These are phyloP conservation scores for Corythornis madagascariensis DNA, from an alignment of 2,113 vertebrate species.

Conservation along the genomic window DNA sequence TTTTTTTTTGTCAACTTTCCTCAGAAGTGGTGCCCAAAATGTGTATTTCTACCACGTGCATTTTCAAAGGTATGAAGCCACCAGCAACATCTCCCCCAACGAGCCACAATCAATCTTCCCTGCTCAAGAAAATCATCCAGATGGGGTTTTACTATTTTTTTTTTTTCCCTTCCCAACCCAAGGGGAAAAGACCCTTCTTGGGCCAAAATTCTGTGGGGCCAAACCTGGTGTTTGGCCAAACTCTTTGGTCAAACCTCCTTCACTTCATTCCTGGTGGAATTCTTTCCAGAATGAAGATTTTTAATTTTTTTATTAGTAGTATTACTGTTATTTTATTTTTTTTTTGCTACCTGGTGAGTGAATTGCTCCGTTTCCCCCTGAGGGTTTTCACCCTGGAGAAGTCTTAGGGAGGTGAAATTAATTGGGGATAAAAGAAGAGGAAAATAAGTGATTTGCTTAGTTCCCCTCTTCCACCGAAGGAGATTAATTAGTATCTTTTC, in stretches of 20 bases:
- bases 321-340: not conserved
- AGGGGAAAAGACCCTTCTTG: not conserved
- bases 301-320: no score
- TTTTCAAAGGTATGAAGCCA: not conserved
- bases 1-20: not conserved
- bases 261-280: not conserved
- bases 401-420: not conserved
- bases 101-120: not conserved
- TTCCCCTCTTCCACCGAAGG: not conserved
- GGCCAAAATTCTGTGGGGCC: conserved; percentile 27
- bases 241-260: not conserved
- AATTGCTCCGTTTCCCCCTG: not conserved
- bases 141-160: not conserved
- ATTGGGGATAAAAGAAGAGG: not conserved
- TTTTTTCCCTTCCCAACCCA: not conserved
- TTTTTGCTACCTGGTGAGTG: not conserved
- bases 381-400: not conserved
- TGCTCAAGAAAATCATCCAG: not conserved
- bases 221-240: not conserved
- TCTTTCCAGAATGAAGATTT: not conserved
- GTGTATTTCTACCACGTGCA: not conserved
- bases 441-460: not conserved
- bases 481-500: conserved; percentile 48
- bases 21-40: not conserved
- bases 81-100: fast-evolving